These are phyloP conservation scores for Furnarius figulus DNA, from an alignment of 2,113 vertebrate genomes.

Conservation along the genomic window DNA sequence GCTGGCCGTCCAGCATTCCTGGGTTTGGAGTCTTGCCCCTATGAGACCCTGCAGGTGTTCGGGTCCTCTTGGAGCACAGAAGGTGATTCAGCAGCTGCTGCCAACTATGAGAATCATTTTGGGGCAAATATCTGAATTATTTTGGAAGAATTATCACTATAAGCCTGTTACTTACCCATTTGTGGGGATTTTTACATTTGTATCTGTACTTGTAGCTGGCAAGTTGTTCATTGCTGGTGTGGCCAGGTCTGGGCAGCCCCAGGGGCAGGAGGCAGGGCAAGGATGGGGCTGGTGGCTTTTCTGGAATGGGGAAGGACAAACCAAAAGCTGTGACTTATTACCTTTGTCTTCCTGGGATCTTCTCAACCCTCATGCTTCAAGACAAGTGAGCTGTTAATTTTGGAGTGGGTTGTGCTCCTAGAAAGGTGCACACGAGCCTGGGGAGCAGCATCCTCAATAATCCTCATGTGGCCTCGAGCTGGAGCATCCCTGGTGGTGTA, in stretches of 20 bases:
- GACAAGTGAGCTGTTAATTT: neutral
- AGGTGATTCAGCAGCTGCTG: neutral
- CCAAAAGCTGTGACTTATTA: neutral
- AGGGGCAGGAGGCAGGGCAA: neutral
- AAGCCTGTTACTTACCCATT: neutral
- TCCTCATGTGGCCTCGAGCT: neutral
- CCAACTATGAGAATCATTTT: neutral
- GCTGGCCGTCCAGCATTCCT: neutral
- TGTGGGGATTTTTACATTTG: neutral
- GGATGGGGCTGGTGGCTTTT: neutral
- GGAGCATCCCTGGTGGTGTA: rapidly evolving
- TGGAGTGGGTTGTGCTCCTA: rapidly evolving
- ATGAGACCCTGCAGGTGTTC: neutral
- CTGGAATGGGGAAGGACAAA: neutral
- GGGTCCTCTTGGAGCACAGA: neutral
- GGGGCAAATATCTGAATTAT: neutral
- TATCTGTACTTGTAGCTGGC: neutral
- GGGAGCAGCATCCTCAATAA: neutral
- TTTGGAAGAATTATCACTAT: neutral
- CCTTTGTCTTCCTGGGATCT: neutral
- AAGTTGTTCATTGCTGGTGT: neutral
- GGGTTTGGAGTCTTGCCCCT: neutral
- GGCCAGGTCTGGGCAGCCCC: neutral
- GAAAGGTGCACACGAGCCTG: neutral
- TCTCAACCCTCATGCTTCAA: neutral